Conservation (phyloP, 2,888 invertebrate species). For the Deilephila porcellus region DNA sequence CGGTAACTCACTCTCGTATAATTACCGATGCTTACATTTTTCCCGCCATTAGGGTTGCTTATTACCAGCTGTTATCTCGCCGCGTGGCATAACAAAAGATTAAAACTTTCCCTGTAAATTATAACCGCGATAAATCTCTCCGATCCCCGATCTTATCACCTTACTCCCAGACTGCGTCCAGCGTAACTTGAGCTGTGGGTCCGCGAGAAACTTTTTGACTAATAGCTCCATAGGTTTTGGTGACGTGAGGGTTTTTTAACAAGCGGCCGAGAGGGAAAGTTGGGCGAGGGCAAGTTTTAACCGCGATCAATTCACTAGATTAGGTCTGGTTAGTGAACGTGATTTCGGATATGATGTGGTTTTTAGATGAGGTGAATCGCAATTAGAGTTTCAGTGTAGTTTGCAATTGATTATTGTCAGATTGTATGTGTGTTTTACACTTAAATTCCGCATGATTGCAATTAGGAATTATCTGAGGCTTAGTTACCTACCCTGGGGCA, state of each 20-base stretch:
- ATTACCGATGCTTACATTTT: conserved; percentile 14
- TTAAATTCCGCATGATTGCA: no score
- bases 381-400: not conserved
- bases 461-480: no score
- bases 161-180: not conserved
- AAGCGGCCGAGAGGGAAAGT: conserved; percentile 4
- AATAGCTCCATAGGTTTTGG: conserved; percentile 5
- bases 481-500: no score
- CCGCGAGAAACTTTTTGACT: not conserved
- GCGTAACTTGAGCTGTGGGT: conserved; percentile 1
- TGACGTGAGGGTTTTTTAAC: conserved; percentile 20
- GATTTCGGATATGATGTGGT: not conserved
- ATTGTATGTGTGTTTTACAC: not conserved
- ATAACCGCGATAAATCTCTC: conserved; percentile 50
- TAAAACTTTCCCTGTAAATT: conserved; percentile 53
- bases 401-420: not conserved
- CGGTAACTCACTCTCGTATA: conserved; percentile 1
- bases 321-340: conserved; percentile 8
- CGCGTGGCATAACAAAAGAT: conserved; percentile 39
- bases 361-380: not conserved
- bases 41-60: not conserved
- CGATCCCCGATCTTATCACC: conserved; percentile 32
- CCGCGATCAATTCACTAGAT: conserved; percentile 16
- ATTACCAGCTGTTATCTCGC: not conserved
- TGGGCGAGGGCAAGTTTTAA: conserved; percentile 5